phyloP scores from a whole-genome alignment of 2,888 invertebrate genomes.

The Troides aeacus region DNA sequence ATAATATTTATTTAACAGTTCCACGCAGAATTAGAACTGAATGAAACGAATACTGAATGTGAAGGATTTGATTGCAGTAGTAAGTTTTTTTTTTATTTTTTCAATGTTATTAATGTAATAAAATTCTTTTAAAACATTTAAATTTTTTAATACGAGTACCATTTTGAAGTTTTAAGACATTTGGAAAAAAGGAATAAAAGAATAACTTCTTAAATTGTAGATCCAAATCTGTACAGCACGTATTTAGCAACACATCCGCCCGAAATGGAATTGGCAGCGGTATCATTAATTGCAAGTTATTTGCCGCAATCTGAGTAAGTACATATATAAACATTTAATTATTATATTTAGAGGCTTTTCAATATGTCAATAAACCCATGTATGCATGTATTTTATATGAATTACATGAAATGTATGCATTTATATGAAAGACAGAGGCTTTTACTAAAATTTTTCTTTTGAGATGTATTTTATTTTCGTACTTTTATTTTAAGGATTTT shows the following conservation, averaged over 20 bases:
- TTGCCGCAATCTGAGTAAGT: slow-evolving; percentile 40
- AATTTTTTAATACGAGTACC: not conserved
- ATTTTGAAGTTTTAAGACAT: not conserved
- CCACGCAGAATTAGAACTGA: slow-evolving; percentile 81
- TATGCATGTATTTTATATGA: too few species aligned
- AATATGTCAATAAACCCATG: too few species aligned
- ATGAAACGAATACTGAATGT: slow-evolving; percentile 43
- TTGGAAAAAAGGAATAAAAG: too few species aligned
- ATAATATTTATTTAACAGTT: slow-evolving; percentile 73
- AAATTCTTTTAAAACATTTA: not conserved
- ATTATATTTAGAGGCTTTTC: too few species aligned
- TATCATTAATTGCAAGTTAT: slow-evolving; percentile 53
- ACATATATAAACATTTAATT: not conserved
- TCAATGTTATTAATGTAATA: not conserved
- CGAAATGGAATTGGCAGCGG: slow-evolving; percentile 84
- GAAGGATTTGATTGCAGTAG: slow-evolving; percentile 44
- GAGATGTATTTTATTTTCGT: too few species aligned
- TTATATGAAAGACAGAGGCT: too few species aligned
- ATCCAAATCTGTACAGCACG: slow-evolving; percentile 81
- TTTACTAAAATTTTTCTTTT: too few species aligned
- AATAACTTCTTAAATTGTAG: slow-evolving; percentile 40
- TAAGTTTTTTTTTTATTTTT: slow-evolving; percentile 20
- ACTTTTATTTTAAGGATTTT: too few species aligned
- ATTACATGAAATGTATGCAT: too few species aligned
- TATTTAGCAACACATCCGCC: slow-evolving; percentile 83